These are phyloP conservation scores for Phoxinus phoxinus DNA, from an alignment of 2,113 vertebrate genomes.

Conservation along the genomic window DNA sequence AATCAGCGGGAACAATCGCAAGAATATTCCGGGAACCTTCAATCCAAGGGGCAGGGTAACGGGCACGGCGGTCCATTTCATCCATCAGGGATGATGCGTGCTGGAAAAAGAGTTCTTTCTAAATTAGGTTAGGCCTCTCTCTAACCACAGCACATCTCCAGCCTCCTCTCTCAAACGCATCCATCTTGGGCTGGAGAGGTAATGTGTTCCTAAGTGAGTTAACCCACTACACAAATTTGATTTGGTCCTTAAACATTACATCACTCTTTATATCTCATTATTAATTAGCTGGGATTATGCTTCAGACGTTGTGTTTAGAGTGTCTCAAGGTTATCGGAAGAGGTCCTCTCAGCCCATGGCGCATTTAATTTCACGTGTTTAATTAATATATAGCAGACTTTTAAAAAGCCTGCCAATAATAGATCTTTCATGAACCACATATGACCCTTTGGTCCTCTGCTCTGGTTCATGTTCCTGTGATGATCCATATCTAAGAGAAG, in stretches of 20 bases:
- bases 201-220: constrained; percentile 69
- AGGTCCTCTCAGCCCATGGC: constrained; percentile 23
- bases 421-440: not conserved
- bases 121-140: constrained; percentile 75
- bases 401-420: not conserved
- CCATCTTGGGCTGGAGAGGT: constrained; percentile 59
- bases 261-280: constrained; percentile 65
- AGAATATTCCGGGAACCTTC: constrained; percentile 79
- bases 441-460: not conserved
- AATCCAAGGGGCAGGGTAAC: constrained; percentile 70
- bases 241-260: constrained; percentile 65
- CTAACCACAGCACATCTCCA: constrained; percentile 58
- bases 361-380: constrained; percentile 33
- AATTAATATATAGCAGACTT: constrained; percentile 36
- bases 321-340: constrained; percentile 53
- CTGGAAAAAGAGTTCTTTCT: constrained; percentile 75
- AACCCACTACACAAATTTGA: constrained; percentile 58
- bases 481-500: not conserved
- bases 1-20: constrained; percentile 79
- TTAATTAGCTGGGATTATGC: constrained; percentile 62
- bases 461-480: not conserved
- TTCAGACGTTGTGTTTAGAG: constrained; percentile 31
- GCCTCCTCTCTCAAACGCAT: constrained; percentile 46
- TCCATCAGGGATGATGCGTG: constrained; percentile 68
- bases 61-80: constrained; percentile 66